A percentile compares a stretch with the other conserved stretches of the same genome.
phyloP scores from a whole-genome alignment of 2,888 invertebrate genomes.

The Heliconius aoede region DNA sequence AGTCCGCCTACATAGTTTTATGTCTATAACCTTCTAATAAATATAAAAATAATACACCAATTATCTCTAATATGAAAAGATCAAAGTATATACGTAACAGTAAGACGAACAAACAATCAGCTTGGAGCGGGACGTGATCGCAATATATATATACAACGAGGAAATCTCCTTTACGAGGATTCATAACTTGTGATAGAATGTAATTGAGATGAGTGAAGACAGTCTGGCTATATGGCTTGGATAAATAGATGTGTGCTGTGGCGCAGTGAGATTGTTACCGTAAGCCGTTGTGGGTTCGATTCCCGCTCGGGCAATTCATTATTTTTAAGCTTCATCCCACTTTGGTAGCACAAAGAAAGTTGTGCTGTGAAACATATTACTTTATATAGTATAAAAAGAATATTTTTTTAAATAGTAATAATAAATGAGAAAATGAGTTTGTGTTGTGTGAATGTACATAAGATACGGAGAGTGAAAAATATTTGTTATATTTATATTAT shows the following conservation, averaged over 20 bases:
- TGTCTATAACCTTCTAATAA: constrained; percentile 20
- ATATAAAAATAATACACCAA: constrained; percentile 30
- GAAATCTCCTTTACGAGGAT: constrained; percentile 33
- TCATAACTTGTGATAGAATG: constrained; percentile 37
- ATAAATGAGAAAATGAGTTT: no score
- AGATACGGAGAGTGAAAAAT: no score
- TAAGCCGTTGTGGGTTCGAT: neutral
- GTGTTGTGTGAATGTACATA: no score
- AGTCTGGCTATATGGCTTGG: constrained; percentile 14
- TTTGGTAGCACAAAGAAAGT: neutral
- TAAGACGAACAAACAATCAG: constrained; percentile 47
- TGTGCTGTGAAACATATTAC: no score
- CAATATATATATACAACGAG: constrained; percentile 38
- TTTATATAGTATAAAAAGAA: no score
- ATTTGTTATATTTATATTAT: no score
- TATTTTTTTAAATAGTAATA: no score
- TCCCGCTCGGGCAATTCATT: neutral
- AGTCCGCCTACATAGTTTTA: neutral
- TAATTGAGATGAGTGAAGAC: constrained; percentile 21
- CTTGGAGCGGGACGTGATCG: constrained; percentile 39
- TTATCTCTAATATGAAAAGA: constrained; percentile 27
- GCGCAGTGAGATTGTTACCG: neutral
- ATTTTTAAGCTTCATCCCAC: neutral
- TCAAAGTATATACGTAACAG: constrained; percentile 20
- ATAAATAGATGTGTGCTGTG: neutral